phyloP scores from a whole-genome alignment of 2,113 vertebrate species.

The Aleadryas rufinucha region DNA sequence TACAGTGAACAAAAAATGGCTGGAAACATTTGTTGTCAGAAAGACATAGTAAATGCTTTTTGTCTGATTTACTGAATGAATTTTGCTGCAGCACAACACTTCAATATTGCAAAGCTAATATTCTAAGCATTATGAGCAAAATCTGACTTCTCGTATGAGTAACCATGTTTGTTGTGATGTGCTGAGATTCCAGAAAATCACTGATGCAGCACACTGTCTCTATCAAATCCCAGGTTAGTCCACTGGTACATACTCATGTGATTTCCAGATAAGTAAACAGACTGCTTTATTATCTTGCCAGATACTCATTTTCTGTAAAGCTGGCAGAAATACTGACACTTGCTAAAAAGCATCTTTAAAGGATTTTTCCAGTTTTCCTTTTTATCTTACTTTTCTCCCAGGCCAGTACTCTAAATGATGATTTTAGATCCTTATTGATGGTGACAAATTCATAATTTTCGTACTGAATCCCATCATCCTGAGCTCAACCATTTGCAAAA shows the following conservation, averaged over 20 bases:
- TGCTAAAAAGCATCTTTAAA: background rate
- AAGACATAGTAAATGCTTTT: background rate
- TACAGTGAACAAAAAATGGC: background rate
- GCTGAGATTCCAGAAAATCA: background rate
- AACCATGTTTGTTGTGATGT: background rate
- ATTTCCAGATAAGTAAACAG: background rate
- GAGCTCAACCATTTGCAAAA: background rate
- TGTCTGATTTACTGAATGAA: background rate
- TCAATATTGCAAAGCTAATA: background rate
- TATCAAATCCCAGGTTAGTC: background rate
- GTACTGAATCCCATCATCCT: background rate
- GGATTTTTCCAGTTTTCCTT: background rate
- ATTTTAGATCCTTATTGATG: background rate
- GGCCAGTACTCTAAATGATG: background rate
- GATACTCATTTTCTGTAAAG: background rate
- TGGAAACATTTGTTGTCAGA: background rate
- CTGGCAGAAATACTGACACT: background rate
- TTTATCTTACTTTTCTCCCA: background rate
- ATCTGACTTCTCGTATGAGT: background rate
- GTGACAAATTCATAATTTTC: background rate
- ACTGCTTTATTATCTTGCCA: background rate
- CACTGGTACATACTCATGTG: background rate
- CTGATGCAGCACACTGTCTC: background rate
- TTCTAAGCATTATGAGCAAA: background rate
- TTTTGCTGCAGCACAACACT: background rate